Base-by-base conservation (phyloP, 2,113 vertebrate species). In the Oenanthe oenanthe region DNA sequence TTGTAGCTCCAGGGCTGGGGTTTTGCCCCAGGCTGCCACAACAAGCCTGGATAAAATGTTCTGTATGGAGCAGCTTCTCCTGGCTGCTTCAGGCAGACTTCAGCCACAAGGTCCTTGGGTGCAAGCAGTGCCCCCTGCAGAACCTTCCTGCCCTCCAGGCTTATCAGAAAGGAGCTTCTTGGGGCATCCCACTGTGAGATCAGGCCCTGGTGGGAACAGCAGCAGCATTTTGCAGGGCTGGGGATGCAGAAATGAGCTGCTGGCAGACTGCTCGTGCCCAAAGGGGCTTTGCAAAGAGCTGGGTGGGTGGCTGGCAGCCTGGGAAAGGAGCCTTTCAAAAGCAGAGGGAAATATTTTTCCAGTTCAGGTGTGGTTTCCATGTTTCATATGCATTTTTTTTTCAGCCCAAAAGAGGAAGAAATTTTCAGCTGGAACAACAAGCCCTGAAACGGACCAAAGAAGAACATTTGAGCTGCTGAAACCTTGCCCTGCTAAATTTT, bases 291-390 rank as follows among this genome's bases (percentile, higher is more conserved):
- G 71, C 58, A 79, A 47, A 72, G 60, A 76, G 45, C 48, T 85
- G 88, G 88, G 66, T 89, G 81, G 62, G 57, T 81, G 89, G 65
- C 31, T 94, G 92, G 53, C 71, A 93, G 82, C 67, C 82, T 86
- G 91, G 51, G 38, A 86, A 95, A 91, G 47, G 50, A 95, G 63
- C 32, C 67, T 77, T 89, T 92, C 65, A 45, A 73, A 94, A 74
- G 43, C 56, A 92, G 38, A 74, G 34, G 56, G n/a, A 93, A 89
- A 77, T 76, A 31, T 54, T 81, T 84, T 86, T 77, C 67, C 60
- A 80, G 20, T 58, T 95, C 79, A 95, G 95, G 86, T 96, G 79
- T 74, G 42, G 45, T 77, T 95, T 96, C 58, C 56, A 62, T 83
- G 72, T 77, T 92, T 74, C 32, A 57, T 13, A 19, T 29, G 22